Base-by-base conservation (phyloP, 2,888 invertebrate species). In the Drosophila mettleri region DNA sequence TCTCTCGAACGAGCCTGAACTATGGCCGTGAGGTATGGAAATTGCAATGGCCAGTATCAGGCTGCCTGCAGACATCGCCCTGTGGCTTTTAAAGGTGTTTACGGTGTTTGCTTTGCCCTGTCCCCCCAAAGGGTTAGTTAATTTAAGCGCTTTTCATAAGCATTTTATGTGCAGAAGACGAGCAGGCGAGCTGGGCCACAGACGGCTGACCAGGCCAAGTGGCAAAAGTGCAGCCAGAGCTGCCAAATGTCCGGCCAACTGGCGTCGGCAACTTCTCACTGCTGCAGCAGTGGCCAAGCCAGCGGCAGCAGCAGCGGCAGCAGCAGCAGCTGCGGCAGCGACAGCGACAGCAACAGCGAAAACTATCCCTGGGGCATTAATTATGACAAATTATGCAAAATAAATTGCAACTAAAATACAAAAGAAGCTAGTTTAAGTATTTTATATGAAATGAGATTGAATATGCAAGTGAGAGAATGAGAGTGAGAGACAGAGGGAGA, bases 81-180 rank as follows among this genome's bases (percentile, higher is more conserved):
- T 60, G 72, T 84, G 73, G 81, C 78, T 71, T 69, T 86, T 86
- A 82, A 82, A 82, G 82, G 86, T 82, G 82, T 82, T 82, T 82
- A 84, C 86, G 70, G 73, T 83, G 84, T 86, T 82, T 86, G 81
- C 83, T 57, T 80, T 53, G 43, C 61, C 41, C 22, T 62, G 54
- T 53, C 62, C 59, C 60, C n/a, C n/a, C n/a, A n/a, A 66, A 63
- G 78, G 78, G 75, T 86, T 78, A 80, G 76, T 80, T 86, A 85
- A 85, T 85, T 85, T 85, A 87, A 85, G 88, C 86, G 83, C 74
- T 85, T 85, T 85, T 76, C 86, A 85, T 85, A 85, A 85, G 80
- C 74, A 83, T 86, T 83, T 86, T 84, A 83, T 83, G 64, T 52
- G 54, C 18, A 5, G 60, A 29, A 48, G 49, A 34, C 27, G 38